These are phyloP conservation scores for Wasmannia auropunctata DNA, from an alignment of 1,140 invertebrate genomes.

Conservation along the genomic window DNA sequence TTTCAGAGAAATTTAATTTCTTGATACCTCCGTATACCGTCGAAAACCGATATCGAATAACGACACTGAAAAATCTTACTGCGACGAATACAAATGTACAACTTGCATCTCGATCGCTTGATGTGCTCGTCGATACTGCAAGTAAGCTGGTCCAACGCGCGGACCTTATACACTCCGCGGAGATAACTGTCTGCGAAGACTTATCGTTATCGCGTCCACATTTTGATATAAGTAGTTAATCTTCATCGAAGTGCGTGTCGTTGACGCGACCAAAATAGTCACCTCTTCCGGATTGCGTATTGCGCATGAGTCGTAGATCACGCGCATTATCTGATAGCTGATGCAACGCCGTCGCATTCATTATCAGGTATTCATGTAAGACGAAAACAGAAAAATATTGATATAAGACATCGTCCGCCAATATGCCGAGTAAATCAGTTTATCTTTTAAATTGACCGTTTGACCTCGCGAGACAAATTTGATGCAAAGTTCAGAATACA, in stretches of 20 bases:
- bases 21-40: background rate
- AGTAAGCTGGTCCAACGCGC: background rate
- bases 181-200: background rate
- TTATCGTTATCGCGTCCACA: conserved; percentile 4
- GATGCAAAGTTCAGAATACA: conserved; percentile 4
- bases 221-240: conserved; percentile 42
- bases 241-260: background rate
- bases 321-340: background rate
- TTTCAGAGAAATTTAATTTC: background rate
- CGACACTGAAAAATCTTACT: background rate
- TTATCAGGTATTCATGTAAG: background rate
- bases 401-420: background rate
- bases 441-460: background rate
- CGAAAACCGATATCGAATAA: background rate
- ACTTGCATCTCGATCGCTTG: background rate
- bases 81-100: background rate
- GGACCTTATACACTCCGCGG: background rate
- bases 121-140: background rate
- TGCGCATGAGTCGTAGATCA: background rate
- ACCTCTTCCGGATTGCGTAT: background rate
- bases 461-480: background rate
- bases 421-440: background rate
- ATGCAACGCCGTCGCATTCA: background rate
- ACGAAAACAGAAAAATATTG: background rate
- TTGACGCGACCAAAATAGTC: background rate